These are phyloP conservation scores for Syrista parreyssii DNA, from an alignment of 2,888 invertebrate species.

Conservation along the genomic window DNA sequence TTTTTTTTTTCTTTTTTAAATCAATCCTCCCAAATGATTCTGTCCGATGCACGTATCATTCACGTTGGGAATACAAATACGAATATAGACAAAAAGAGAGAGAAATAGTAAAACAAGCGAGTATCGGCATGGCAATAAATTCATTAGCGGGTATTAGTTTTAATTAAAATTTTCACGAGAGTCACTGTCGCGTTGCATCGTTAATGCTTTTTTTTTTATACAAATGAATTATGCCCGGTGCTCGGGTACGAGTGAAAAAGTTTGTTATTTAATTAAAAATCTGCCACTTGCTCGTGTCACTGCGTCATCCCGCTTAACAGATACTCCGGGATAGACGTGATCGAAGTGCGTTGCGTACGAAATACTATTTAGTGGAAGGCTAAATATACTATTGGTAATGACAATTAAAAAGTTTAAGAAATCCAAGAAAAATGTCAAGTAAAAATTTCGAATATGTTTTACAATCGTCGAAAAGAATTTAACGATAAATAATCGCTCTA, in stretches of 20 bases:
- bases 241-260: conserved; percentile 21
- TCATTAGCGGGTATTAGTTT: conserved; percentile 33
- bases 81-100: too few species aligned
- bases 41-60: too few species aligned
- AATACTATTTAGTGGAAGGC: not conserved
- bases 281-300: conserved; percentile 26
- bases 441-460: too few species aligned
- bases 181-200: conserved; percentile 15
- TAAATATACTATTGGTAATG: not conserved
- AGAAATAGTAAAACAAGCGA: not conserved
- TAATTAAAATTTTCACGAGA: conserved; percentile 32
- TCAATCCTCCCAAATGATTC: too few species aligned
- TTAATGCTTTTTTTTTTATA: conserved; percentile 18
- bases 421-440: too few species aligned
- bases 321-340: conserved; percentile 4
- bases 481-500: too few species aligned
- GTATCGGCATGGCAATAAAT: conserved; percentile 18
- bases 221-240: conserved; percentile 28
- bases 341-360: not conserved
- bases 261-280: conserved; percentile 40
- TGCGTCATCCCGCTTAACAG: conserved; percentile 30
- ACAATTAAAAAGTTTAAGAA: too few species aligned
- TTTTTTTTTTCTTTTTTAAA: too few species aligned
- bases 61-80: too few species aligned
- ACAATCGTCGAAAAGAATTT: too few species aligned